A percentile compares a stretch with the other conserved stretches of the same genome.
phyloP scores from a whole-genome alignment of 2,797 vertebrate species.

The Schizothorax lantsangensis region DNA sequence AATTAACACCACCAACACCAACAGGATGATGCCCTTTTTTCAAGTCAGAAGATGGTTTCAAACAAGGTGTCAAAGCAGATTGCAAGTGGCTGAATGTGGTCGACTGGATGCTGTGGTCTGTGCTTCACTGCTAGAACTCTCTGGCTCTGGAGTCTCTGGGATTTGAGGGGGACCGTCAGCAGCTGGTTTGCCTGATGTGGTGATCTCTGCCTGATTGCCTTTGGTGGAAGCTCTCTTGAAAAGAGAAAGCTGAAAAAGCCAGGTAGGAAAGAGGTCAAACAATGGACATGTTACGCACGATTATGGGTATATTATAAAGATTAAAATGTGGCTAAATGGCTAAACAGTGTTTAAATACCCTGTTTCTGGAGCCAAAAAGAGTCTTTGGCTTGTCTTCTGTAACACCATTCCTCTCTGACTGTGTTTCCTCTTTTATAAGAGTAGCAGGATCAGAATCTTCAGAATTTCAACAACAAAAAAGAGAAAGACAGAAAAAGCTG shows the following conservation, averaged over 20 bases:
- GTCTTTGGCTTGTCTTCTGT: conserved; percentile 56
- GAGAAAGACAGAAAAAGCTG: not conserved
- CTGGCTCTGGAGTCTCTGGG: conserved; percentile 64
- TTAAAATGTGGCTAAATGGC: not conserved
- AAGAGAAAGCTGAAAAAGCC: conserved; percentile 81
- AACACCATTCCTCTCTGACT: conserved; percentile 65
- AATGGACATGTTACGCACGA: not conserved
- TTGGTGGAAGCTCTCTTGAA: conserved; percentile 81
- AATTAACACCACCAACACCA: not conserved
- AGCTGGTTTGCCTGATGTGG: not conserved
- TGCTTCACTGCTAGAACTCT: conserved; percentile 58
- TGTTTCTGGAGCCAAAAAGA: conserved; percentile 70
- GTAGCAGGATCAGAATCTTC: conserved; percentile 48
- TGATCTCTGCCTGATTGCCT: conserved; percentile 57
- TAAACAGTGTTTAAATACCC: conserved; percentile 64
- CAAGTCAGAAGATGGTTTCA: not conserved
- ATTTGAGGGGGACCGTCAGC: conserved; percentile 51
- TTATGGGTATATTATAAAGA: not conserved
- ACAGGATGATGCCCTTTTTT: not conserved
- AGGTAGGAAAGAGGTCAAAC: conserved; percentile 47
- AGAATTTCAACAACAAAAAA: conserved; percentile 47
- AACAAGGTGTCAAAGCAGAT: conserved; percentile 77
- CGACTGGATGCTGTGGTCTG: conserved; percentile 65
- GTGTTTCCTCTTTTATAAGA: conserved; percentile 49
- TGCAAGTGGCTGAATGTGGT: conserved; percentile 81